Base-by-base conservation (phyloP, 1,140 invertebrate genomes). In the Brachionus sp. region DNA sequence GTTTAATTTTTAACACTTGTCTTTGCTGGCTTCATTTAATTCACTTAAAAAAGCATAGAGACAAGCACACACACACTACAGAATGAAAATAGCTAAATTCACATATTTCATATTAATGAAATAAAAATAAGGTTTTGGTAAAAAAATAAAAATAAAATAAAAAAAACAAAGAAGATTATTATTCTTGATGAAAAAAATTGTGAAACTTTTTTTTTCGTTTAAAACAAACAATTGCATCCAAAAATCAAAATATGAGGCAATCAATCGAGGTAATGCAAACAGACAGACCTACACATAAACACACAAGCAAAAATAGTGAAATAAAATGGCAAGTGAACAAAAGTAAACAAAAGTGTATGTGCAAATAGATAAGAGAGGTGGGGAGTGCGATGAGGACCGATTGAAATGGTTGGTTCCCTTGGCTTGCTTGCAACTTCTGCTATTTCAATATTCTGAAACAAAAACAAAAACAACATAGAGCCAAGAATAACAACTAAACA, bases 211-310 rank as follows among this genome's bases (percentile, higher is more conserved):
- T 29, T 29, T 29, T 29, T 29, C 50, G n/a, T 57, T n/a, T n/a
- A 66, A 68, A 68, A 39, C 64, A 68, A 68, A 68, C 64, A 68
- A 68, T 33, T 10, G 64, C 25, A 68, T 68, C 5, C 23, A 68
- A 16, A 33, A 29, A 68, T 29, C 29, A 29, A 29, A 29, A 3
- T 29, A 29, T 29, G 29, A 29, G 29, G 29, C 29, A 29, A 29
- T 29, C 29, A 29, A 29, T 29, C 29, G 29, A 29, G 29, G 29
- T 29, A 29, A 29, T 29, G 29, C 29, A 29, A 29, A 29, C 29
- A 29, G 29, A 29, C 29, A 29, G 3, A 29, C 29, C 29, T 29
- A 29, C 29, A 29, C 29, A 29, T 29, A 29, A 1, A 29, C 29
- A 29, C 29, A 29, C 29, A 25, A 64, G 9, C 57, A 29, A 5